Evolutionary conservation across 92 coral and sea anemone species (phyloP).

Genomic region (Metridium senile): DNA sequence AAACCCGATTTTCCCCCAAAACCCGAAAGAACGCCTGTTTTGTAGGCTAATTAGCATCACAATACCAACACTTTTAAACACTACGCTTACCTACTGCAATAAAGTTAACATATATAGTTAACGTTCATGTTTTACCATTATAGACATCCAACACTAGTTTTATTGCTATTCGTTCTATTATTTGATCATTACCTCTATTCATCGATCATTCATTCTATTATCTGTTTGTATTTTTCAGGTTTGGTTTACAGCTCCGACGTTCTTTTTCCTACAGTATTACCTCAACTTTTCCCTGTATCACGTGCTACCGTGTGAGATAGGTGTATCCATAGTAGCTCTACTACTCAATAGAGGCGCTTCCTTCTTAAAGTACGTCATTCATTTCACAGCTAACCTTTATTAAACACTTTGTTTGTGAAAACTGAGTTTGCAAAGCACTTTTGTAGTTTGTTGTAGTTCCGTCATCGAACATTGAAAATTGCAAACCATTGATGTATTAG

Average conservation of each 20-base stretch:
- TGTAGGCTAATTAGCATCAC: too few species aligned
- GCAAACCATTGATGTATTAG: too few species aligned
- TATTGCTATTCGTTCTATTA: neutral
- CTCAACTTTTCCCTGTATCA: conserved; percentile 84
- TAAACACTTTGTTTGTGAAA: too few species aligned
- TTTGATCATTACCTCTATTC: neutral
- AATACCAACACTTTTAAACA: too few species aligned
- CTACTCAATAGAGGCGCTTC: conserved; percentile 76
- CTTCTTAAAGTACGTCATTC: conserved; percentile 74
- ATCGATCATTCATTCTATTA: neutral
- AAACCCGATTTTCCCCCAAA: too few species aligned
- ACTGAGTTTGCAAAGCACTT: too few species aligned
- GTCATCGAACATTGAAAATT: too few species aligned
- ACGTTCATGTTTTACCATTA: neutral
- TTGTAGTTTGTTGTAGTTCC: too few species aligned
- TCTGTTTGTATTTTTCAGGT: conserved; percentile 60
- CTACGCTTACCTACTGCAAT: too few species aligned
- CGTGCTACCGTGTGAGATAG: conserved; percentile 80
- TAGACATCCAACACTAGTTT: neutral
- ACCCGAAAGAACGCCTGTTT: too few species aligned
- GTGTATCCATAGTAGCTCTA: conserved; percentile 68
- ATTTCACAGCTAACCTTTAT: too few species aligned
- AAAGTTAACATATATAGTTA: too few species aligned
- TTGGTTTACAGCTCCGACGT: conserved; percentile 96
- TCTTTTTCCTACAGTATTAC: conserved; percentile 91